phyloP scores from a whole-genome alignment of 1,140 invertebrate genomes.

The Polypedilum pembai region DNA sequence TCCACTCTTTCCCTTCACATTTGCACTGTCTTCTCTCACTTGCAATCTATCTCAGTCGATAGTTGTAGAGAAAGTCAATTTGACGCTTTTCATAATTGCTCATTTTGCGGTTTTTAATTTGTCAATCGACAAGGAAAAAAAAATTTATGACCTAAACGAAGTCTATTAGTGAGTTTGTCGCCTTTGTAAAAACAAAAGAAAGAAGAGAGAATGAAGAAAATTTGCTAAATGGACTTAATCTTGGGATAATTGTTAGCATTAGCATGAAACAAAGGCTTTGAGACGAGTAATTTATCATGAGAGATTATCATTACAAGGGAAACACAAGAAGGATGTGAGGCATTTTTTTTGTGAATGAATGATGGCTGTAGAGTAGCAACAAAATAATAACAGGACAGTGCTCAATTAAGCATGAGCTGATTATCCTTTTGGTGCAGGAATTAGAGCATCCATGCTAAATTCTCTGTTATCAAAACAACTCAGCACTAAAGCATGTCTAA shows the following conservation, averaged over 20 bases:
- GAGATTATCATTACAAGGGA: constrained; percentile 14
- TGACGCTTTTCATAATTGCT: too few relatives aligned
- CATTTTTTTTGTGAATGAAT: constrained; percentile 18
- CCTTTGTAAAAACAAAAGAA: constrained; percentile 6
- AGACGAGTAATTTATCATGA: constrained; percentile 4
- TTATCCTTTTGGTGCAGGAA: not conserved
- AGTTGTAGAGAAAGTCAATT: too few relatives aligned
- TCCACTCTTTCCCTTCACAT: not conserved
- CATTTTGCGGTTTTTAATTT: too few relatives aligned
- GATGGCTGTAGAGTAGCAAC: too few relatives aligned
- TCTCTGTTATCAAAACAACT: constrained; percentile 27
- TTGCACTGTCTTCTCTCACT: not conserved
- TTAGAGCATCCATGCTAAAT: constrained; percentile 5
- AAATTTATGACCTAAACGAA: not conserved
- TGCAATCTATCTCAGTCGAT: too few relatives aligned
- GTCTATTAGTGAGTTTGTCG: not conserved
- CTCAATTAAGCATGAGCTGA: constrained; percentile 20
- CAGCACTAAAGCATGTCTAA: not conserved
- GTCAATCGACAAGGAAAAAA: not conserved
- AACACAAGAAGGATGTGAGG: constrained; percentile 7
- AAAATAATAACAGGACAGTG: not conserved
- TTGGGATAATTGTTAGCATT: constrained; percentile 22
- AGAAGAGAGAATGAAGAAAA: not conserved
- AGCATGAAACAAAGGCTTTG: not conserved
- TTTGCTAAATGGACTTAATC: constrained; percentile 17